Evolutionary conservation across 1,140 invertebrate species (phyloP).

Genomic region (Lasioglossum baleicum): DNA sequence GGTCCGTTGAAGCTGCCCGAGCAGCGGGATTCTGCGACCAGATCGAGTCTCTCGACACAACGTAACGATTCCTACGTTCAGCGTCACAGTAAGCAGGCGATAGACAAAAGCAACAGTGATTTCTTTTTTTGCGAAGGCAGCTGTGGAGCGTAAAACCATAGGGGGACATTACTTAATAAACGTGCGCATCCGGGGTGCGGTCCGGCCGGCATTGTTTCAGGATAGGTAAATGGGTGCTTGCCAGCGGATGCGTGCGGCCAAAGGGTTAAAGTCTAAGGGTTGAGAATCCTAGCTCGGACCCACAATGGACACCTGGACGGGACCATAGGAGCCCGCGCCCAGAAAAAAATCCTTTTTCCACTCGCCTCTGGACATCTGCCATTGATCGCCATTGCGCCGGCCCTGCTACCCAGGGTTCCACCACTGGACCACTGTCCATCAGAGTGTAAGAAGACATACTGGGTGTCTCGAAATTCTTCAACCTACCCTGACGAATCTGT

Average conservation of each 20-base stretch:
- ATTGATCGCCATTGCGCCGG: constrained; percentile 45
- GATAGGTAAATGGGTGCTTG: constrained; percentile 73
- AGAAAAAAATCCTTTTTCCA: constrained; percentile 60
- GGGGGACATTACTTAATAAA: constrained; percentile 75
- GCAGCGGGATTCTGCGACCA: no score
- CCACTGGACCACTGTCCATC: constrained; percentile 33
- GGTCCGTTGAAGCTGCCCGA: no score
- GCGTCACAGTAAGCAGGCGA: constrained; percentile 43
- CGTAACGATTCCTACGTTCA: constrained; percentile 45
- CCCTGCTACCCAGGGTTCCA: not conserved
- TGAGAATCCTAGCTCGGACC: constrained; percentile 65
- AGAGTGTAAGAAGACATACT: not conserved
- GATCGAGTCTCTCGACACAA: not conserved
- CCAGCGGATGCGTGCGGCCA: constrained; percentile 69
- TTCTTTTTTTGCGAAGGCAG: constrained; percentile 67
- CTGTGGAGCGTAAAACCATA: constrained; percentile 63
- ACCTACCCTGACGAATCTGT: no score
- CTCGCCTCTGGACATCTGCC: constrained; percentile 64
- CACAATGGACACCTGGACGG: constrained; percentile 72
- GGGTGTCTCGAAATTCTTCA: not conserved
- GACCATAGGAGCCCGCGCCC: constrained; percentile 47
- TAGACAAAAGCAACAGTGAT: constrained; percentile 67
- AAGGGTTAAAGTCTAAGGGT: constrained; percentile 73
- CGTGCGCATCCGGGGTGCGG: constrained; percentile 77
- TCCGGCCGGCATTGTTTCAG: constrained; percentile 77